Evolutionary conservation across 2,113 vertebrate species (phyloP), one percentile per base, ranked within the genome.

Genomic region (Zeus faber): DNA sequence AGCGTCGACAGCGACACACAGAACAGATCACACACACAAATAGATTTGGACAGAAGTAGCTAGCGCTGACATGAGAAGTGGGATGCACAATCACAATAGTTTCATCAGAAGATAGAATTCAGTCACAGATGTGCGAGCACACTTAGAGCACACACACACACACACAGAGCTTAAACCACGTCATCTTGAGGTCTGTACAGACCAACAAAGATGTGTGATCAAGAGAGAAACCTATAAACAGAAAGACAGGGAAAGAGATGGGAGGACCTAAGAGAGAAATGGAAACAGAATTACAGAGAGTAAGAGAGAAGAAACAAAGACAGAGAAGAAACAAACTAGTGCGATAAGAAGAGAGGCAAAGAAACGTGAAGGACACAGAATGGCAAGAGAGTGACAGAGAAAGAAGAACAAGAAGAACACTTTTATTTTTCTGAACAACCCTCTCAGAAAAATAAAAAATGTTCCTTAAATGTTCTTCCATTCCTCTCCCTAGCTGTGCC

Each of bases 401-500:
- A 35, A 37, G 66, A 44, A 51, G 51, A n/a, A n/a, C n/a, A n/a
- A n/a, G n/a, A n/a, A n/a, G n/a, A n/a, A n/a, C n/a, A n/a, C n/a
- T n/a, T n/a, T n/a, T n/a, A n/a, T n/a, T n/a, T n/a, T n/a, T n/a
- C n/a, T n/a, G n/a, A n/a, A n/a, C n/a, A n/a, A n/a, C n/a, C n/a
- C n/a, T n/a, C n/a, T n/a, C n/a, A n/a, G n/a, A n/a, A n/a, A n/a
- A n/a, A n/a, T n/a, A n/a, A n/a, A n/a, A n/a, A n/a, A n/a, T 40
- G 48, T 65, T 49, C 6, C 13, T 7, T 33, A 33, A 10, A 10
- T 61, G 52, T 59, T 74, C 54, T 25, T 58, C 58, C 60, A 48
- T 45, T 33, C 58, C 67, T 76, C n/a, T n/a, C n/a, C n/a, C n/a
- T n/a, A n/a, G 74, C 70, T 65, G 54, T n/a, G 63, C 60, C 59